Evolutionary conservation across 2,888 invertebrate genomes (phyloP), one percentile per base, ranked within the genome.

Genomic region (Lycia hirtaria): DNA sequence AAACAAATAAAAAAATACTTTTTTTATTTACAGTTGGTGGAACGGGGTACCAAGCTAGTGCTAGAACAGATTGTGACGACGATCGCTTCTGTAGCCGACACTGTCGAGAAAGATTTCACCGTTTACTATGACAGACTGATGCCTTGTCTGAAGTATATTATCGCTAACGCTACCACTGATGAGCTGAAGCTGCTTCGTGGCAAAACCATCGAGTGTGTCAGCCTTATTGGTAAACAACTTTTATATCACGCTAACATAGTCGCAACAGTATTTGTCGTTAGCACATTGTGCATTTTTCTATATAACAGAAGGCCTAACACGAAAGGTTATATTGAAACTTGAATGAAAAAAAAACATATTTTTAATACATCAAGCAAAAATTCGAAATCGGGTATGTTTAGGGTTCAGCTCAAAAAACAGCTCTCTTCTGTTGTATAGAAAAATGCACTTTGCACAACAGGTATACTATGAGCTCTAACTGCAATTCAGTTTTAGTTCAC

Each of bases 171-270:
- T 5, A 97, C 95, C 68, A 95, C 95, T 15, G 95, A 95, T 22
- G 98, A 98, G 75, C 93, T 98, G 64, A 96, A 98, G 76, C 93
- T 99, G 89, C 92, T 99, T 30, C 94, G 99, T 50, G 99, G 99
- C 58, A 99, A 99, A 92, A 98, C 99, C 1, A 99, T 99, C 67
- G 99, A 99, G 87, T 99, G 99, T 81, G 98, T 99, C 66, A 98
- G 98, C 80, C 94, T 99, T 56, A 99, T 99, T 82, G 99, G 99
- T 72, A 67, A 88, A 78, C 28, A 17, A 10, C 9, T 5, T 9
- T 6, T 4, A 4, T 3, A 26, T 26, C 6, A n/a, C 6, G 26
- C 6, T 26, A 6, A 26, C 9, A 9, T 9, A 26, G 26, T 6
- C 6, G 26, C 6, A 26, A 9, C 26, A 4, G 7, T 3, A 26